phyloP scores from a whole-genome alignment of 2,113 vertebrate species.

The Chloropsis cyanopogon region DNA sequence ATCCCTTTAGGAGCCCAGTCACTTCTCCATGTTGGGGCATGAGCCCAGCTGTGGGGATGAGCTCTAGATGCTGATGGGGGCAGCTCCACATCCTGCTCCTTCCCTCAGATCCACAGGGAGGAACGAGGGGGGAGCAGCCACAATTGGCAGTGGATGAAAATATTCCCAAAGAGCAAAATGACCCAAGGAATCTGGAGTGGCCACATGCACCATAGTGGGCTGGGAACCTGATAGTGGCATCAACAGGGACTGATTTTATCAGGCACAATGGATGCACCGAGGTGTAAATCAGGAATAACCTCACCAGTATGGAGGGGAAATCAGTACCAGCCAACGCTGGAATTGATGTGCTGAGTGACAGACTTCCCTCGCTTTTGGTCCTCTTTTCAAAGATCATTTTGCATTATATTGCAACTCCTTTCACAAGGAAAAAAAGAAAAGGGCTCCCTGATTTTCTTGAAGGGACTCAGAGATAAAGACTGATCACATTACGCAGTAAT shows the following conservation, averaged over 20 bases:
- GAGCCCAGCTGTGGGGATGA: not conserved
- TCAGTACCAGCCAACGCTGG: not conserved
- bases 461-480: constrained; percentile 45
- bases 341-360: not conserved
- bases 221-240: not conserved
- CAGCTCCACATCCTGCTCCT: not conserved
- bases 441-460: constrained; percentile 32
- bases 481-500: constrained; percentile 44
- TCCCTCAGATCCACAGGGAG: not conserved
- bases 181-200: not conserved
- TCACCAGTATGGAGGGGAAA: not conserved
- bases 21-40: not conserved
- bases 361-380: not conserved
- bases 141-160: fast-evolving
- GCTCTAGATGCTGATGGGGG: not conserved
- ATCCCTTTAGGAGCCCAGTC: not conserved
- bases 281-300: not conserved
- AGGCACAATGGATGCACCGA: not conserved
- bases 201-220: not conserved
- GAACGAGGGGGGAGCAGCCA: fast-evolving
- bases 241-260: not conserved
- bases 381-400: not conserved
- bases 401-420: not conserved
- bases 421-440: not conserved
- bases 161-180: fast-evolving